Evolutionary conservation across 1,140 invertebrate genomes (phyloP).

Genomic region (Radopholus similis): DNA sequence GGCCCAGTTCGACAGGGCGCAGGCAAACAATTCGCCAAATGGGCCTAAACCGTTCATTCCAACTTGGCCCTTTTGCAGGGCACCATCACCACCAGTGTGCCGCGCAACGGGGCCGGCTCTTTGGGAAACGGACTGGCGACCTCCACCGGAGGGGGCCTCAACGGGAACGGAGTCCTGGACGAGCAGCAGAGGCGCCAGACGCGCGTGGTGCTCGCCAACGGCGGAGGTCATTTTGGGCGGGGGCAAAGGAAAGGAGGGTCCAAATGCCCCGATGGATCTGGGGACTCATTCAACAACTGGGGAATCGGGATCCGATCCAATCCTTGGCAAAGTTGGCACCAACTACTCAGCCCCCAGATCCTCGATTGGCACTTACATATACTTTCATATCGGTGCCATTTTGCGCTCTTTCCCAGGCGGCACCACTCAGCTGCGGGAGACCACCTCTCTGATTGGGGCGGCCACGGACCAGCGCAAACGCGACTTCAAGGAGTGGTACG

Average conservation of each 20-base stretch:
- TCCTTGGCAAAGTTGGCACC: no score
- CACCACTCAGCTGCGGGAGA: not conserved
- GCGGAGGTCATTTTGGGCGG: no score
- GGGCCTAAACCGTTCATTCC: not conserved
- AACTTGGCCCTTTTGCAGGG: not conserved
- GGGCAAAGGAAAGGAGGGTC: no score
- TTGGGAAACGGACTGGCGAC: not conserved
- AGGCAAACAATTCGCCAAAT: not conserved
- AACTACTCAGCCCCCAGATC: no score
- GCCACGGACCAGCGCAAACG: not conserved
- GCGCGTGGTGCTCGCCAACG: not conserved
- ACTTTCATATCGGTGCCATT: no score
- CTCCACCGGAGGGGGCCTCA: not conserved
- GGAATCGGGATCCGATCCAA: no score
- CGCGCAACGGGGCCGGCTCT: not conserved
- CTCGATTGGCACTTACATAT: no score
- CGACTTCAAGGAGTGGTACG: conserved; percentile 5
- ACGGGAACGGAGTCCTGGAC: no score
- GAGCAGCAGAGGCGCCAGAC: not conserved
- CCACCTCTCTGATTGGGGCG: not conserved
- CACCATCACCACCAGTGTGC: no score
- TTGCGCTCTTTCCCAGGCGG: no score
- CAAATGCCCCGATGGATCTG: no score
- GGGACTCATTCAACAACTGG: no score
- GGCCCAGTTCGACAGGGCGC: not conserved